Evolutionary conservation across 2,113 vertebrate species (phyloP).

Genomic region (Charina bottae): DNA sequence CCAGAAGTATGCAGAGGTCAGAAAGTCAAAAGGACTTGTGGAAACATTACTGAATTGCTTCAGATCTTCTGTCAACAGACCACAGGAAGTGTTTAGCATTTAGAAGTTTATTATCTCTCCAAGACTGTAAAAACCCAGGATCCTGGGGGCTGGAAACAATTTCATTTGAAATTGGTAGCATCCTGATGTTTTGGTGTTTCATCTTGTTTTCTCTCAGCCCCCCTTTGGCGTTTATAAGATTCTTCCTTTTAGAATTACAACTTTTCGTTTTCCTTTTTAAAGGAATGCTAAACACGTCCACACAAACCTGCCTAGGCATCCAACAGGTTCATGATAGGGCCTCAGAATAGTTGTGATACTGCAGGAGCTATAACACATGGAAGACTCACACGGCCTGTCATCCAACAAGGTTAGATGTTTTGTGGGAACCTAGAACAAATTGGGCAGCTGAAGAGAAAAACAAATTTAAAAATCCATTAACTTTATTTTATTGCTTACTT

Average conservation of each 20-base stretch:
- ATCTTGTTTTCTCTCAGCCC: neutral
- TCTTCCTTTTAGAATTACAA: neutral
- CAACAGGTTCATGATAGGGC: neutral
- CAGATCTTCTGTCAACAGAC: conserved; percentile 51
- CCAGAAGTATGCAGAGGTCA: conserved; percentile 53
- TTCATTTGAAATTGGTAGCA: conserved; percentile 29
- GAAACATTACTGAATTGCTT: conserved; percentile 51
- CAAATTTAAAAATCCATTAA: neutral
- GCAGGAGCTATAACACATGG: neutral
- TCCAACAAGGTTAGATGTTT: neutral
- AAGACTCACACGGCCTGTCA: neutral
- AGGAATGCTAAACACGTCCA: neutral
- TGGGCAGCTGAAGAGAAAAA: neutral
- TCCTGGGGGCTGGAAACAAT: conserved; percentile 9
- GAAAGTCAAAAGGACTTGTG: conserved; percentile 47
- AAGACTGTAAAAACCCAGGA: conserved; percentile 31
- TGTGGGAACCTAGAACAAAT: neutral
- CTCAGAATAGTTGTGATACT: neutral
- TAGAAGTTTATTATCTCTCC: conserved; percentile 54
- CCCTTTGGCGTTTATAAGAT: neutral
- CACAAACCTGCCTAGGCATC: neutral
- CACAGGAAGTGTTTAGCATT: conserved; percentile 26
- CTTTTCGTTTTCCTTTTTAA: neutral
- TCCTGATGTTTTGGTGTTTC: conserved; percentile 1
- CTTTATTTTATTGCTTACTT: neutral